Base-by-base conservation (phyloP, 2,797 vertebrate genomes). In the Parauchenoglanis punctatus region DNA sequence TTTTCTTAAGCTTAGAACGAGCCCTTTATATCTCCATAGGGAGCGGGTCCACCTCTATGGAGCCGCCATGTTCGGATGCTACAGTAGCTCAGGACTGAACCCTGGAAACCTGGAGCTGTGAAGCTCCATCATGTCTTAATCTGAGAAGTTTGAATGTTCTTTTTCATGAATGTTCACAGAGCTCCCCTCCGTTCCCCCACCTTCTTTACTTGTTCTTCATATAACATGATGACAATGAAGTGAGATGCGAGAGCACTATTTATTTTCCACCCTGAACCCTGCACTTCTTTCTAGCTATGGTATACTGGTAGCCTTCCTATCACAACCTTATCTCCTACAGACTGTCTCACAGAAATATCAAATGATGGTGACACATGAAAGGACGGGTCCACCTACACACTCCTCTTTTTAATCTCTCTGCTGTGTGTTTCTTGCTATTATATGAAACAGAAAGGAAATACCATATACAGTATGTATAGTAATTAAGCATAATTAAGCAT, bases 291-390 rank as follows among this genome's bases (percentile, higher is more conserved):
- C 44, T 40, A 35, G 15, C 18, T 35, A 46, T 72, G 52, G 82
- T 77, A 87, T 82, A 82, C 77, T 81, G 84, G 75, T 85, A 87
- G 49, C 70, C 67, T 72, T 90, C 85, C 46, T 76, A 54, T 80
- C 56, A 17, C 12, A 0, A 4, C 52, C 49, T 88, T 65, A 85
- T 83, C 83, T 89, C 35, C 25, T 54, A 85, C 23, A 52, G 13
- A 7, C 35, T n/a, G 44, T 81, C 52, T 63, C 59, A 81, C 54
- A 85, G 31, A 78, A 81, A 75, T 11, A 75, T 65, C 72, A 44
- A 81, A 54, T 31, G 40, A 61, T 40, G 68, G 46, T 46, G 70
- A 75, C 44, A 87, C 78, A 40, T 63, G 77, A 73, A 86, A 86
- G 17, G 20, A 76, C 0, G 25, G 52, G 12, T 52, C 73, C 23